Evolutionary conservation across 2,797 vertebrate species (phyloP).

Genomic region (Gymnodraco acuticeps): DNA sequence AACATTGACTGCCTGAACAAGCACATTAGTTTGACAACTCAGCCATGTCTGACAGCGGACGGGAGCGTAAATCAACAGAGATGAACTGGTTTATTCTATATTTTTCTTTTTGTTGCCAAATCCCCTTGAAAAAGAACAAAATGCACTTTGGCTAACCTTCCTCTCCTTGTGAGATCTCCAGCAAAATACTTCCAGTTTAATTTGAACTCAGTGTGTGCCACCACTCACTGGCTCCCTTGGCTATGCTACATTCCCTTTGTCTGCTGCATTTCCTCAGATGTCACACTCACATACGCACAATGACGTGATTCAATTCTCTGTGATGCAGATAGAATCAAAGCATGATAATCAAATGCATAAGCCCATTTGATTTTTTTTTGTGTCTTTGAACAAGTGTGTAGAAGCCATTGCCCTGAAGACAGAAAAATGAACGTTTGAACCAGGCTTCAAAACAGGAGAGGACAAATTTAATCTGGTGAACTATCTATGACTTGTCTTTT

Average conservation of each 20-base stretch:
- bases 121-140: background rate
- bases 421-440: conserved; percentile 54
- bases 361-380: conserved; percentile 31
- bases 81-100: background rate
- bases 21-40: background rate
- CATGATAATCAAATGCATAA: conserved; percentile 50
- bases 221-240: background rate
- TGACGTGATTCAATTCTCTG: conserved; percentile 47
- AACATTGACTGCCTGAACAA: background rate
- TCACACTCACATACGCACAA: conserved; percentile 22
- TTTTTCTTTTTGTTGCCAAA: background rate
- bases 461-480: conserved; percentile 65
- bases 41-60: background rate
- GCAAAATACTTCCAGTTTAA: background rate
- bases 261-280: conserved; percentile 21
- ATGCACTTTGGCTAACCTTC: background rate
- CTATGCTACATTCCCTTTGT: background rate
- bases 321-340: conserved; percentile 58
- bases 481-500: conserved; percentile 60
- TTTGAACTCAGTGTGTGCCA: background rate
- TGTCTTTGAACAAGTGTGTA: conserved; percentile 56
- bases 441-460: conserved; percentile 49
- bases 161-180: background rate
- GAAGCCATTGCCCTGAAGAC: conserved; percentile 49
- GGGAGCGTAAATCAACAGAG: background rate